Conservation (phyloP, 2,888 invertebrate species). For the Hybos culiciformis region DNA sequence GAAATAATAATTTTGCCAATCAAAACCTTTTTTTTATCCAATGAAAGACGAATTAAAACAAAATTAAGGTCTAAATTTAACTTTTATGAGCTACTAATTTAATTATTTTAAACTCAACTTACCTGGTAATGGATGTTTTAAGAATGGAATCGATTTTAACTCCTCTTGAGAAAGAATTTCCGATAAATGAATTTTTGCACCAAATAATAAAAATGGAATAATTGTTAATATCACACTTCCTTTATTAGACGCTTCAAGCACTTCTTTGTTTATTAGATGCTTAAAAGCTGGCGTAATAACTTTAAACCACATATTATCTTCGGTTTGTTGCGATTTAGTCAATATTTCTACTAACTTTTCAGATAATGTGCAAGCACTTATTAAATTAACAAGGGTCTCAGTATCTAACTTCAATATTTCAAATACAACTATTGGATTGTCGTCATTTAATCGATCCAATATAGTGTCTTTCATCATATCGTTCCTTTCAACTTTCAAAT, state of each 20-base stretch:
- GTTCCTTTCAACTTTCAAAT: conserved; percentile 36
- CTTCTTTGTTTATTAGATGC: conserved; percentile 37
- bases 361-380: too few species aligned
- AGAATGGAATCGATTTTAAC: conserved; percentile 1
- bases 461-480: conserved; percentile 52
- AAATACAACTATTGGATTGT: conserved; percentile 45
- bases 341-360: conserved; percentile 36
- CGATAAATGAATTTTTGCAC: neutral
- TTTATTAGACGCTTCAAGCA: conserved; percentile 32
- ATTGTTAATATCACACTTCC: conserved; percentile 25
- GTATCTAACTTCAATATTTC: conserved; percentile 42
- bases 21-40: too few species aligned
- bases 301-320: conserved; percentile 32
- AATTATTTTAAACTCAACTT: too few species aligned
- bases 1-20: too few species aligned
- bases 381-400: too few species aligned
- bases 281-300: conserved; percentile 35
- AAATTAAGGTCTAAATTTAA: too few species aligned
- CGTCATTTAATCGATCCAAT: conserved; percentile 52
- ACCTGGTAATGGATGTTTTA: neutral
- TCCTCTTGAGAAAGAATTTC: neutral
- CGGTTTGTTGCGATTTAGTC: conserved; percentile 31
- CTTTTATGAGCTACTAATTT: too few species aligned
- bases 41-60: too few species aligned
- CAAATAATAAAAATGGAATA: conserved; percentile 26